Evolutionary conservation across 2,797 vertebrate genomes (phyloP), one percentile per base, ranked within the genome.

Genomic region (Eleutherodactylus coqui): DNA sequence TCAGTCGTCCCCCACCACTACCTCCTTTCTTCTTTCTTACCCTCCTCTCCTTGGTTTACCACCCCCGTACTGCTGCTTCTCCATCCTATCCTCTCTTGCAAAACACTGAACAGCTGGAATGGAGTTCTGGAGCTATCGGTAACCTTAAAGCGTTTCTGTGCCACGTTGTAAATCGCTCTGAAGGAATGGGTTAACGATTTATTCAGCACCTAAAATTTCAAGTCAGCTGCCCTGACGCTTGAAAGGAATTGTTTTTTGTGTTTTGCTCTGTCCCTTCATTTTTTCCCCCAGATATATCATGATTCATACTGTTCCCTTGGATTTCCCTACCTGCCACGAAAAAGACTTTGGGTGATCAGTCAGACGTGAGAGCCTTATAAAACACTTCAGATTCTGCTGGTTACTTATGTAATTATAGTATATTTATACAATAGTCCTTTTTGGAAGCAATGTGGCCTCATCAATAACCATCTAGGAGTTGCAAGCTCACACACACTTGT

Each of bases 71-170:
- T 58, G 73, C 76, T 80, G 53, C 67, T 79, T 80, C 76, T 69
- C 77, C 45, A 58, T 84, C 38, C 77, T 81, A 67, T 60, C 36
- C 77, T 69, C 81, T 88, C 88, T 90, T 89, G 84, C 89, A 91
- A 93, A 91, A 91, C 87, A 89, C 91, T 76, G 91, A 93, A 93
- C 91, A 90, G 93, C 92, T 91, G 93, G 93, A 94, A 91, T 90
- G 92, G 91, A 92, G 92, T 95, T 96, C 93, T 92, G 43, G 87
- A 91, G 91, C 92, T 91, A 91, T 90, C 64, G 70, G 89, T 90
- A 91, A 91, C 90, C 88, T 91, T 89, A 91, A 88, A 90, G 89
- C 88, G 87, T 85, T 60, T 84, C 82, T 85, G 53, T 79, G 34
- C 67, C 24, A 55, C 76, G 53, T 73, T 79, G 82, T 79, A 83